Evolutionary conservation across 2,797 vertebrate genomes (phyloP).

Genomic region (Ctenopoma multispine): DNA sequence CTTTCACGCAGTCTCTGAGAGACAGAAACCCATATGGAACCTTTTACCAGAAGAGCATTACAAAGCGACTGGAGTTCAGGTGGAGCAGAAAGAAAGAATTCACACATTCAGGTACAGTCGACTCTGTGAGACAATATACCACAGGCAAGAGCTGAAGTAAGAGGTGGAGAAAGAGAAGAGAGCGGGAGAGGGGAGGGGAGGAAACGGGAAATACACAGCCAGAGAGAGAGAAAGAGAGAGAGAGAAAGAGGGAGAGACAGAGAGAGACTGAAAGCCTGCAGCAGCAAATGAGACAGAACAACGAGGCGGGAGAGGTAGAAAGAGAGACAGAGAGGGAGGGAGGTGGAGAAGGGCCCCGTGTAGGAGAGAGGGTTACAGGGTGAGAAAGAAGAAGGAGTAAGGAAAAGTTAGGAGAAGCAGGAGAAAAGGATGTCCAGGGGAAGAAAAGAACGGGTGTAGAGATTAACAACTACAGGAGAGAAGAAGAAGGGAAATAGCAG

Average conservation of each 20-base stretch:
- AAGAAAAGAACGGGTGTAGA: slow-evolving; percentile 47
- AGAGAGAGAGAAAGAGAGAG: slow-evolving; percentile 57
- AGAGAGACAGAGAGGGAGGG: slow-evolving; percentile 73
- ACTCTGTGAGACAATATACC: slow-evolving; percentile 74
- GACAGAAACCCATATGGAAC: slow-evolving; percentile 50
- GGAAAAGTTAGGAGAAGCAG: slow-evolving; percentile 75
- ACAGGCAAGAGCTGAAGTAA: slow-evolving; percentile 69
- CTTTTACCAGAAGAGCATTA: slow-evolving; percentile 46
- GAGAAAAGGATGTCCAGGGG: slow-evolving; percentile 47
- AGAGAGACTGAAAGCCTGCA: slow-evolving; percentile 69
- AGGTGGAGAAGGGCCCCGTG: slow-evolving; percentile 81
- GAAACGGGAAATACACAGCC: slow-evolving; percentile 78
- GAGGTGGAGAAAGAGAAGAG: slow-evolving; percentile 72
- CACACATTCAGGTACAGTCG: slow-evolving; percentile 73
- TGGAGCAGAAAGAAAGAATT: slow-evolving; percentile 51
- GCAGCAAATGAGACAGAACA: slow-evolving; percentile 80
- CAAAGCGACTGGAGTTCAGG: slow-evolving; percentile 55
- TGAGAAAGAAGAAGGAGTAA: slow-evolving; percentile 75
- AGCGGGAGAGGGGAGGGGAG: slow-evolving; percentile 75
- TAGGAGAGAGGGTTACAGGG: slow-evolving; percentile 79
- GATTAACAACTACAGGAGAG: slow-evolving; percentile 65
- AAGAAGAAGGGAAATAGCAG: slow-evolving; percentile 73
- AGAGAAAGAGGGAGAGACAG: slow-evolving; percentile 55
- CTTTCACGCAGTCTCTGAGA: slow-evolving; percentile 51
- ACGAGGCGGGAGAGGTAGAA: slow-evolving; percentile 78